These are phyloP conservation scores for Chaetodon trifasciatus DNA, from an alignment of 2,797 vertebrate genomes.

Conservation along the genomic window DNA sequence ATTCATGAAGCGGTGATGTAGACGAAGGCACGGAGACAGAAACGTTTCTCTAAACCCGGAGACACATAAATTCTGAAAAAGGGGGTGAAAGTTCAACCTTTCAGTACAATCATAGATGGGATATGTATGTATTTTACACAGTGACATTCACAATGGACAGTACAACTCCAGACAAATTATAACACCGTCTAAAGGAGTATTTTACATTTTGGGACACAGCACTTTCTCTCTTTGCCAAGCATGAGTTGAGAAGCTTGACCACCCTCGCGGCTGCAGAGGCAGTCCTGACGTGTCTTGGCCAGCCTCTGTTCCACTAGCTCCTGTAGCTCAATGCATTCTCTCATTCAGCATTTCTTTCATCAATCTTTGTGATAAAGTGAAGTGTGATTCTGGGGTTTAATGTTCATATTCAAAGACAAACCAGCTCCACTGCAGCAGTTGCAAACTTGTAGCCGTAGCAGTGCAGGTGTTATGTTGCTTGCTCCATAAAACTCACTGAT, in stretches of 20 bases:
- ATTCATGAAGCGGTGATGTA: conserved; percentile 34
- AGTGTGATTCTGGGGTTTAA: not conserved
- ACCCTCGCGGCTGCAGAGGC: not conserved
- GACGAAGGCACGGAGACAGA: conserved; percentile 7
- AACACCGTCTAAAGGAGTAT: not conserved
- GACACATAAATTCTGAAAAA: conserved; percentile 27
- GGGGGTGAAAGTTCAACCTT: conserved; percentile 20
- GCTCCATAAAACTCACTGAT: not conserved
- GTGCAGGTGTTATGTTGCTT: no score
- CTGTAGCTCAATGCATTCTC: not conserved
- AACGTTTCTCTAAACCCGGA: conserved; percentile 11
- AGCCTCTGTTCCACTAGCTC: not conserved
- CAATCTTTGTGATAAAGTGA: not conserved
- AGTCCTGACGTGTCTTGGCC: not conserved
- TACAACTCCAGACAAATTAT: conserved; percentile 18
- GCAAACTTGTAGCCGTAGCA: not conserved
- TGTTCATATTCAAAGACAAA: conserved; percentile 1
- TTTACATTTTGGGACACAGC: conserved; percentile 1
- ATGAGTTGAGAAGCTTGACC: not conserved
- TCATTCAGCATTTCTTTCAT: not conserved
- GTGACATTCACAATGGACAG: not conserved
- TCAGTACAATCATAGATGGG: conserved; percentile 13
- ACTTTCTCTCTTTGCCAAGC: not conserved
- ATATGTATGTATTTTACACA: not conserved
- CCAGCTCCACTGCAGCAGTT: not conserved